A percentile compares a stretch with the other conserved stretches of the same genome.
These are phyloP conservation scores for Brachypterus glaber DNA, from an alignment of 2,888 invertebrate species.

Conservation along the genomic window DNA sequence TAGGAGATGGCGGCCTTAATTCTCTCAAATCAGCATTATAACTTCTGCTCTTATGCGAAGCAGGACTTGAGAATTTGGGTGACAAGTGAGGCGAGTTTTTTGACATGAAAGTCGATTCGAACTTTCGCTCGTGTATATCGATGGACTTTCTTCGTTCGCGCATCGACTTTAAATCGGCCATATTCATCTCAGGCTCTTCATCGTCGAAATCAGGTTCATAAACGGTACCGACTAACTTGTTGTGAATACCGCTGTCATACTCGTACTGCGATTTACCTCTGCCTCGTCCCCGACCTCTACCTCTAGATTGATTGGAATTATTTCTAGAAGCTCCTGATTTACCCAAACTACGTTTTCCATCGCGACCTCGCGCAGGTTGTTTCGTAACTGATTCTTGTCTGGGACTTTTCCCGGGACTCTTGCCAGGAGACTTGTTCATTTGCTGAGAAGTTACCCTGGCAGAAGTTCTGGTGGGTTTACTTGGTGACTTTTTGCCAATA, in stretches of 20 bases:
- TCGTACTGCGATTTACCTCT: conserved; percentile 34
- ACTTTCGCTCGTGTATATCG: conserved; percentile 54
- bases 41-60: conserved; percentile 33
- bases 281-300: conserved; percentile 36
- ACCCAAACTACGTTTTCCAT: conserved; percentile 26
- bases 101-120: conserved; percentile 44
- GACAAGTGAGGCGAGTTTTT: conserved; percentile 46
- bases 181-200: conserved; percentile 64
- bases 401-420: conserved; percentile 39
- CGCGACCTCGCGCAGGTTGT: conserved; percentile 31
- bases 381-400: conserved; percentile 48
- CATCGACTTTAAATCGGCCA: conserved; percentile 66
- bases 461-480: conserved; percentile 50
- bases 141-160: conserved; percentile 68
- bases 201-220: conserved; percentile 81
- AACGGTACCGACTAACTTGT: conserved; percentile 75
- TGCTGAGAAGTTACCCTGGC: conserved; percentile 52
- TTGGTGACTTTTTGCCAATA: conserved; percentile 49
- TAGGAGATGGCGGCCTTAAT: conserved; percentile 43
- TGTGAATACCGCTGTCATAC: conserved; percentile 56
- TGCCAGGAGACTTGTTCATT: conserved; percentile 56
- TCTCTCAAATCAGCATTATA: conserved; percentile 42
- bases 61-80: conserved; percentile 49
- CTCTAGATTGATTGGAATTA: conserved; percentile 32
- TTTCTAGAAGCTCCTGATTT: conserved; percentile 33